Conservation (phyloP, 1,140 invertebrate genomes). For the Polypedilum pembai region DNA sequence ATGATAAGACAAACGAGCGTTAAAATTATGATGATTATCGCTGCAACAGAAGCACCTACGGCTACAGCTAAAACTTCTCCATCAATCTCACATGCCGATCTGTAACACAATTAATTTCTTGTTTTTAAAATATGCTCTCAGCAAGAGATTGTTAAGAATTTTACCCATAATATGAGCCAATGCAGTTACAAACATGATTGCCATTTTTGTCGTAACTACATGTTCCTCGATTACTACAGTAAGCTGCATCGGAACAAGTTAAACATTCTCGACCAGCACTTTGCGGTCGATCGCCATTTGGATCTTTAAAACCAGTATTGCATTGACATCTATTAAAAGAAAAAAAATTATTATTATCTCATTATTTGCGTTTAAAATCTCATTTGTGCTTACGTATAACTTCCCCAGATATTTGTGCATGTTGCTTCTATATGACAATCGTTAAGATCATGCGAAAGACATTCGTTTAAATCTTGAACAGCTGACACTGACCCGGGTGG, state of each 20-base stretch:
- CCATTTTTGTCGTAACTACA: constrained; percentile 67
- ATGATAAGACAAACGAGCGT: constrained; percentile 80
- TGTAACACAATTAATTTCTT: neutral
- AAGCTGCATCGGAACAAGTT: constrained; percentile 59
- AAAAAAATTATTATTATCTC: neutral
- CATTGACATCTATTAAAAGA: constrained; percentile 59
- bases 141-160: neutral
- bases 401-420: constrained; percentile 85
- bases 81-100: constrained; percentile 75
- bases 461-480: constrained; percentile 82
- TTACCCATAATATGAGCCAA: constrained; percentile 73
- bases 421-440: constrained; percentile 81
- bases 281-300: constrained; percentile 52
- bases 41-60: constrained; percentile 78
- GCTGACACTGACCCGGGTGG: constrained; percentile 65
- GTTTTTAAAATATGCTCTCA: neutral
- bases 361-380: no score
- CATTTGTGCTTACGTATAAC: constrained; percentile 53
- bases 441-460: constrained; percentile 72
- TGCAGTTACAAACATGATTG: constrained; percentile 70
- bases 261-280: constrained; percentile 65
- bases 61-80: constrained; percentile 85
- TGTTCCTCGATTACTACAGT: constrained; percentile 75
- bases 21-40: constrained; percentile 77
- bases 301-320: constrained; percentile 67